These are phyloP conservation scores for Pemphredon lugubris DNA, from an alignment of 2,888 invertebrate genomes.

Conservation along the genomic window DNA sequence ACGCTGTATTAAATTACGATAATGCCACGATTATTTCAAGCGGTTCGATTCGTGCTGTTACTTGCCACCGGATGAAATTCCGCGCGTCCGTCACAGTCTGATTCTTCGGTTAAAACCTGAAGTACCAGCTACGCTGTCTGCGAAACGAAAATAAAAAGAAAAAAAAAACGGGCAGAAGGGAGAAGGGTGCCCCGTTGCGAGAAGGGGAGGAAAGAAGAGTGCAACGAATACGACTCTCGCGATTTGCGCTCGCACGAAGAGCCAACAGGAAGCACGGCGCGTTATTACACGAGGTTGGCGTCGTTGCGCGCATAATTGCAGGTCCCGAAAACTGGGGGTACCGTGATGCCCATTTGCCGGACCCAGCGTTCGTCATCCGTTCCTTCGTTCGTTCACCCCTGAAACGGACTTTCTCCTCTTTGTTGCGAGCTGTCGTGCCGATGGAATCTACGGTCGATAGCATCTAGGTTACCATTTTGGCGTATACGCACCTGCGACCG, in stretches of 20 bases:
- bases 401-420: slow-evolving; percentile 57
- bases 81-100: slow-evolving; percentile 65
- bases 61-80: slow-evolving; percentile 56
- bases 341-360: background rate
- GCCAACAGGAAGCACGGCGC: slow-evolving; percentile 41
- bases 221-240: no score
- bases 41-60: slow-evolving; percentile 24
- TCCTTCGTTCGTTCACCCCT: slow-evolving; percentile 18
- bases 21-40: slow-evolving; percentile 35
- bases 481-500: slow-evolving; percentile 47
- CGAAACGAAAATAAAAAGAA: slow-evolving; percentile 9
- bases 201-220: no score
- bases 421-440: slow-evolving; percentile 23
- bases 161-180: background rate
- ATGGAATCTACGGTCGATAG: slow-evolving; percentile 41
- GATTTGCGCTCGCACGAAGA: no score
- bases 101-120: slow-evolving; percentile 46
- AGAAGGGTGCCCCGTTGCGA: no score
- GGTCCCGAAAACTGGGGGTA: slow-evolving; percentile 48
- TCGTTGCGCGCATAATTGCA: slow-evolving; percentile 57
- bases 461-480: slow-evolving; percentile 22
- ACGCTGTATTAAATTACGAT: slow-evolving; percentile 22
- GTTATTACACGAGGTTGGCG: slow-evolving; percentile 38
- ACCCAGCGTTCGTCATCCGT: slow-evolving; percentile 5
- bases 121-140: slow-evolving; percentile 15